phyloP scores from a whole-genome alignment of 2,888 invertebrate genomes.

The Palloptera scutellata region DNA sequence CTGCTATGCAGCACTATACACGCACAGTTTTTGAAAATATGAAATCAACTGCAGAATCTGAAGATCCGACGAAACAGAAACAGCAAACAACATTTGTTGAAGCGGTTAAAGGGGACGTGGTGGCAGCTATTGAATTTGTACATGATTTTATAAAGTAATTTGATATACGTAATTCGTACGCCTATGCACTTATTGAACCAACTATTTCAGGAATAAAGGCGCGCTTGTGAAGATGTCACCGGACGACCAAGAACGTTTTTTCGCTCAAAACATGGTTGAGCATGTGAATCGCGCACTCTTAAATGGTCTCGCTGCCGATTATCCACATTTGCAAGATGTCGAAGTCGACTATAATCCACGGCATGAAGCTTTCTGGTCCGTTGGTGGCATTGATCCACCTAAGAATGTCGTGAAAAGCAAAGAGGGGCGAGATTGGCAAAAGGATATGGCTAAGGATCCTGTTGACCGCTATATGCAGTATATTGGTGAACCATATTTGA shows the following conservation, averaged over 20 bases:
- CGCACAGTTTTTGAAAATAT: conserved; percentile 74
- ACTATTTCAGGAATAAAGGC: too few relatives aligned
- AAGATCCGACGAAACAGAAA: conserved; percentile 6
- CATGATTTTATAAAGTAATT: conserved; percentile 52
- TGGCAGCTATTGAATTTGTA: conserved; percentile 52
- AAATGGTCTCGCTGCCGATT: conserved; percentile 69
- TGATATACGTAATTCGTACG: too few relatives aligned
- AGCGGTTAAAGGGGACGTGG: conserved; percentile 49
- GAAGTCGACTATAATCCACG: conserved; percentile 80
- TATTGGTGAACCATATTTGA: conserved; percentile 71
- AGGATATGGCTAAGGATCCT: conserved; percentile 66
- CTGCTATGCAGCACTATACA: conserved; percentile 78
- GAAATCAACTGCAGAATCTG: conserved; percentile 45
- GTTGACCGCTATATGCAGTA: conserved; percentile 77
- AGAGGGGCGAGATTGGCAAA: conserved; percentile 61
- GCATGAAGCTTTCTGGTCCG: conserved; percentile 86
- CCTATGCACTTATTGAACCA: too few relatives aligned
- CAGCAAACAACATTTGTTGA: conserved; percentile 43
- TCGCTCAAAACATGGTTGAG: conserved; percentile 66
- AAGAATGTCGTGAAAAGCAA: conserved; percentile 63
- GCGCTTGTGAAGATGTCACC: conserved; percentile 31
- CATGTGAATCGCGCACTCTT: conserved; percentile 76
- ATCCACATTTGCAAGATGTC: conserved; percentile 68
- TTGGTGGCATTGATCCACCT: conserved; percentile 75
- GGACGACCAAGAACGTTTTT: conserved; percentile 46